phyloP scores from a whole-genome alignment of 2,113 vertebrate genomes.

The Nycticebus coucang region DNA sequence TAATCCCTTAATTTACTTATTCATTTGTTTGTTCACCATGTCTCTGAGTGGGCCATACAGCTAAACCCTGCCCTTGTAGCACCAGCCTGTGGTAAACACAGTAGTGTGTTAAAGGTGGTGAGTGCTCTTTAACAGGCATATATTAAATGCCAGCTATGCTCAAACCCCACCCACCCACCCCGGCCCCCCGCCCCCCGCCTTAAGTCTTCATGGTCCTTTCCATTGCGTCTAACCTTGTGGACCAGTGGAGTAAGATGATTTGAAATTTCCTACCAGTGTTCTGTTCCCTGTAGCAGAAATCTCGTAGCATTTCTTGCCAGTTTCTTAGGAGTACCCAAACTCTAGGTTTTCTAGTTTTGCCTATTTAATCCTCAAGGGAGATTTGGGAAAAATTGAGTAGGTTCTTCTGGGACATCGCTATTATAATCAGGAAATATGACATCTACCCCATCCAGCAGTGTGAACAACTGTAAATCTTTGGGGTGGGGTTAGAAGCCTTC shows the following conservation, averaged over 20 bases:
- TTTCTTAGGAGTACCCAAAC: not conserved
- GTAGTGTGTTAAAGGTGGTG: not conserved
- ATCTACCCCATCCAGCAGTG: not conserved
- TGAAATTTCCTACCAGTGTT: not conserved
- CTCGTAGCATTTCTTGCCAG: not conserved
- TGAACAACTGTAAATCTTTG: conserved; percentile 34
- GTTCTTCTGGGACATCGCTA: not conserved
- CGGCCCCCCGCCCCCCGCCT: no score
- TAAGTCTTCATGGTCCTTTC: not conserved
- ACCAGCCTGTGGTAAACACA: not conserved
- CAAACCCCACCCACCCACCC: no score
- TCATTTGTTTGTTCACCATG: not conserved
- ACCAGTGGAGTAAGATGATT: not conserved
- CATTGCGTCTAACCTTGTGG: not conserved
- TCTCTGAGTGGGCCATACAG: not conserved
- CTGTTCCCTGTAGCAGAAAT: not conserved
- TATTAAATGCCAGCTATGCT: not conserved
- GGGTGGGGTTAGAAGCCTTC: not conserved
- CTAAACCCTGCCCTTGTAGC: not conserved
- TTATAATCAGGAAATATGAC: not conserved
- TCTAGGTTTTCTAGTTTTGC: not conserved
- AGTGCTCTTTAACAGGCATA: not conserved
- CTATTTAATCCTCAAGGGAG: not conserved
- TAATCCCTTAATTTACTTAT: not conserved
- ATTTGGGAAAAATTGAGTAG: not conserved